These are phyloP conservation scores for Lophotis ruficrista DNA, from an alignment of 2,113 vertebrate genomes.

Conservation along the genomic window DNA sequence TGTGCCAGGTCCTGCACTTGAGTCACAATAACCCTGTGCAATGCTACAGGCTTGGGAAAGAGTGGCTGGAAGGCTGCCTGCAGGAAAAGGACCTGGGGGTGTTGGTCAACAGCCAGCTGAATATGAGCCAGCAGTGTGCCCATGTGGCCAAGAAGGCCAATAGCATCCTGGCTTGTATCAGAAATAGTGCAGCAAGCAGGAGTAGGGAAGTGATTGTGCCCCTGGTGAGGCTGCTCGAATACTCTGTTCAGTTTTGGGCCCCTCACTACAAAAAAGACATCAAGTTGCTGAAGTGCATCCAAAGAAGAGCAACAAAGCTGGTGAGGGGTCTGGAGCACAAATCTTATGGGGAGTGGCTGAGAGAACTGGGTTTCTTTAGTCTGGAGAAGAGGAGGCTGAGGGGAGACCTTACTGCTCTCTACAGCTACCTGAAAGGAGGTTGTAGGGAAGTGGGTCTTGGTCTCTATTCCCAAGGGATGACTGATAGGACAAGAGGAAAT, in stretches of 20 bases:
- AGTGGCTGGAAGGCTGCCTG: neutral
- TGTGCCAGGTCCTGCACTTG: neutral
- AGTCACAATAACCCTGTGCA: neutral
- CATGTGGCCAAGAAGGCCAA: neutral
- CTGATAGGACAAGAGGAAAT: neutral
- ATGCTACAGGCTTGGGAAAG: neutral
- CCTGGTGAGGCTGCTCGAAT: accelerated
- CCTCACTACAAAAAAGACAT: too few species aligned
- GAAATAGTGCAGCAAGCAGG: neutral
- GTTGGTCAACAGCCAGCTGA: accelerated
- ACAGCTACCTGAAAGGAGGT: neutral
- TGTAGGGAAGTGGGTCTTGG: accelerated
- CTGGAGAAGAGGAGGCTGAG: neutral
- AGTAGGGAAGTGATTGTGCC: neutral
- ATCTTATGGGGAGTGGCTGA: neutral
- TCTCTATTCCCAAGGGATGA: neutral
- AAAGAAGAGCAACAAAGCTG: neutral
- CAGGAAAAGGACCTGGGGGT: neutral
- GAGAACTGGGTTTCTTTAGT: accelerated
- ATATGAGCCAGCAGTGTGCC: too few species aligned
- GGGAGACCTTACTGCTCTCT: accelerated
- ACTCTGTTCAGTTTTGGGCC: neutral
- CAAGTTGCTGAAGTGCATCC: neutral
- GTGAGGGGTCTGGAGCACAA: neutral
- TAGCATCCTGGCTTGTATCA: neutral